Conservation (phyloP, 2,113 vertebrate species). For the Acrocephalus kingi region DNA sequence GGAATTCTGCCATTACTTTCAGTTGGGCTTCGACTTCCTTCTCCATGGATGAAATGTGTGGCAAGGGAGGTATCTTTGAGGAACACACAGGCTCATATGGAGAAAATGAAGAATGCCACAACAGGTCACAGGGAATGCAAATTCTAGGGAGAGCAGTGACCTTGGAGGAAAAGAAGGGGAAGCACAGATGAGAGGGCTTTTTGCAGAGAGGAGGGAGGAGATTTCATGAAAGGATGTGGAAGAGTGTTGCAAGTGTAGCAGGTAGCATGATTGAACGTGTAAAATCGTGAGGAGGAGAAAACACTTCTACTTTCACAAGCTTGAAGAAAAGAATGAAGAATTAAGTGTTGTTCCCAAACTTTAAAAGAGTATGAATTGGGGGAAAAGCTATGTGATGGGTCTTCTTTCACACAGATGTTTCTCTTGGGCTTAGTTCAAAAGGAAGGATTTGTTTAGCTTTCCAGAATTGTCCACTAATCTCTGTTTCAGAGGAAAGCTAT, state of each 20-base stretch:
- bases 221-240: neutral
- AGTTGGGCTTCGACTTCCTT: neutral
- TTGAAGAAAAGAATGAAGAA: conserved; percentile 2
- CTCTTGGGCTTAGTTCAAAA: conserved; percentile 27
- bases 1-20: conserved; percentile 42
- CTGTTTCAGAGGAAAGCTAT: neutral
- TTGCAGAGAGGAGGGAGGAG: conserved; percentile 3
- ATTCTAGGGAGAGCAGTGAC: neutral
- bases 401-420: conserved; percentile 43
- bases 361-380: neutral
- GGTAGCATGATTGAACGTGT: conserved; percentile 48
- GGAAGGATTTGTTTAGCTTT: conserved; percentile 2
- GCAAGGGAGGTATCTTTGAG: neutral
- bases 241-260: conserved; percentile 19
- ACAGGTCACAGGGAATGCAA: neutral
- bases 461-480: neutral
- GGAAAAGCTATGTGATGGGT: conserved; percentile 12
- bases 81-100: neutral
- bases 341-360: conserved; percentile 1
- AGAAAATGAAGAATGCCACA: neutral
- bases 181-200: neutral
- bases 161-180: conserved; percentile 3
- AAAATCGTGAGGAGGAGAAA: conserved; percentile 8
- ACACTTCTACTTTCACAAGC: conserved; percentile 50
- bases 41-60: neutral